Conservation (phyloP, 2,888 invertebrate genomes). For the Pyralis farinalis region DNA sequence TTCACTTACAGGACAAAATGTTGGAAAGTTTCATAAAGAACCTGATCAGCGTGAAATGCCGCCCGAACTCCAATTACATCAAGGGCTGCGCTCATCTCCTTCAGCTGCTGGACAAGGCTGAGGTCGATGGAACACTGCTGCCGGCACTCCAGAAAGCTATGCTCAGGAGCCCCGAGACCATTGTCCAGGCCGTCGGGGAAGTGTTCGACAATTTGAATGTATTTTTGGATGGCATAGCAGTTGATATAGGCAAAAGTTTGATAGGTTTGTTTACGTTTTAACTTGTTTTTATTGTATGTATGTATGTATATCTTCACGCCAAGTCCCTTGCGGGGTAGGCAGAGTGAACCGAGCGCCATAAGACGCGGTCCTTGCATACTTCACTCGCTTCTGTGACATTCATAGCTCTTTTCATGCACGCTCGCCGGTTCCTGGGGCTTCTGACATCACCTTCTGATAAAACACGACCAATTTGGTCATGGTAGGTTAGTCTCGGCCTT, state of each 20-base stretch:
- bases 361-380: too few species aligned
- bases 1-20: constrained; percentile 71
- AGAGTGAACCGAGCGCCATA: too few species aligned
- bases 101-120: constrained; percentile 80
- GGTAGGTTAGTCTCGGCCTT: too few species aligned
- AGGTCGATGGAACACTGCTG: constrained; percentile 87
- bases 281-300: too few species aligned
- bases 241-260: constrained; percentile 90
- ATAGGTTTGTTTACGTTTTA: constrained; percentile 86
- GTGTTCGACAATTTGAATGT: constrained; percentile 86
- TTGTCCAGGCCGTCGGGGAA: constrained; percentile 89
- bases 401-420: too few species aligned
- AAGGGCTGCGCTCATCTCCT: constrained; percentile 85
- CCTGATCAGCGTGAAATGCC: constrained; percentile 87
- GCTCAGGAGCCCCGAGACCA: constrained; percentile 96
- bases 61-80: constrained; percentile 86
- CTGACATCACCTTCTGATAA: too few species aligned
- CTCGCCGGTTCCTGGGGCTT: too few species aligned
- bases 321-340: too few species aligned
- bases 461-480: too few species aligned
- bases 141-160: constrained; percentile 95
- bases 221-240: constrained; percentile 88
- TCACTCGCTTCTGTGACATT: too few species aligned
- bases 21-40: constrained; percentile 88
- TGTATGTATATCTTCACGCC: too few species aligned